Evolutionary conservation across 2,888 invertebrate genomes (phyloP).

Genomic region (Coenonympha glycerion): DNA sequence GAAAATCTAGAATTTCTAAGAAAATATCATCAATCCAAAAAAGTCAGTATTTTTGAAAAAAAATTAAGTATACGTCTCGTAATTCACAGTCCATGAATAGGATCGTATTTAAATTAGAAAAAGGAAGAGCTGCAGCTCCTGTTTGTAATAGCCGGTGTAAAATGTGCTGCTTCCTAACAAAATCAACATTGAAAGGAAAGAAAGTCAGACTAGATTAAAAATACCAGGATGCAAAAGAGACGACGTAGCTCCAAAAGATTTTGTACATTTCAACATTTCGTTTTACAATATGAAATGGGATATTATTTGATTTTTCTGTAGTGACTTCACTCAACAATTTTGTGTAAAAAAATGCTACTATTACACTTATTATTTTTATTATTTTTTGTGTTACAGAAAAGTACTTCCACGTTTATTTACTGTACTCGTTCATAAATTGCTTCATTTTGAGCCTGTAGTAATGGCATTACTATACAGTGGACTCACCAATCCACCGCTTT

Average conservation of each 20-base stretch:
- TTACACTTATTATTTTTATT: too few species aligned
- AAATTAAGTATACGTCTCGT: background rate
- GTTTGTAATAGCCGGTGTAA: background rate
- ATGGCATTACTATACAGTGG: too few species aligned
- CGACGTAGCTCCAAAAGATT: background rate
- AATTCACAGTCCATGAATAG: slow-evolving; percentile 22
- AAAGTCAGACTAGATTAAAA: slow-evolving; percentile 3
- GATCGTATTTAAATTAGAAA: slow-evolving; percentile 25
- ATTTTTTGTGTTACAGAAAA: too few species aligned
- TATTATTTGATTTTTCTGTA: background rate
- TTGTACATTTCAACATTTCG: background rate
- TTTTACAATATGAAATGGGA: background rate
- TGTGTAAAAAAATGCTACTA: too few species aligned
- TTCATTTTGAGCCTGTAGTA: too few species aligned
- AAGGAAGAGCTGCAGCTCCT: slow-evolving; percentile 10
- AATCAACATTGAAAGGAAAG: background rate
- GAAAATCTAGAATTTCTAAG: background rate
- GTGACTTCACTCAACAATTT: too few species aligned
- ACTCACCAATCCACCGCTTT: too few species aligned
- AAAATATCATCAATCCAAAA: background rate
- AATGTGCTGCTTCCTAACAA: slow-evolving; percentile 2
- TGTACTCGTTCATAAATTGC: too few species aligned
- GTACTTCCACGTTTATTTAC: too few species aligned
- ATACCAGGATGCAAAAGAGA: background rate
- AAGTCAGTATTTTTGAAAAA: background rate